Conservation (phyloP, 2,113 vertebrate genomes). For the Tinamus guttatus region DNA sequence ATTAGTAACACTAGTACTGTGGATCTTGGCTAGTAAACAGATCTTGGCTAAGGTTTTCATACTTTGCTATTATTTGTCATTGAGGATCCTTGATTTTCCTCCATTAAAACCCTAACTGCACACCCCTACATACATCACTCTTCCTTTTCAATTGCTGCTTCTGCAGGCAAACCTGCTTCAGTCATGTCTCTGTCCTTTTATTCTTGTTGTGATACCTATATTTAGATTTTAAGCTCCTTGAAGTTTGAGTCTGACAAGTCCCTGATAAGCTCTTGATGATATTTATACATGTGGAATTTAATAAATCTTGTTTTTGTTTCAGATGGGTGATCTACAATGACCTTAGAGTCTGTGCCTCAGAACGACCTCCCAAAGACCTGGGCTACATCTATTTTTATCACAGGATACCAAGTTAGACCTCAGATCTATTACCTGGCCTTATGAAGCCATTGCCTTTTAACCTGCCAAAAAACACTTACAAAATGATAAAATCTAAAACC, state of each 20-base stretch:
- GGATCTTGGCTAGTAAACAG: background rate
- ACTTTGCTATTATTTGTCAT: background rate
- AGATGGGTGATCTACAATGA: conserved; percentile 99
- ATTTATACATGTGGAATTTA: background rate
- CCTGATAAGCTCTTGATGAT: background rate
- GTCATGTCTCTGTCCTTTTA: background rate
- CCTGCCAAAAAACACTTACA: conserved; percentile 64
- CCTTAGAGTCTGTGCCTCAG: conserved; percentile 97
- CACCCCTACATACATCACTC: background rate
- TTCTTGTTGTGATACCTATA: background rate
- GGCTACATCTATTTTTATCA: conserved; percentile 99
- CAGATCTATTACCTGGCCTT: conserved; percentile 52
- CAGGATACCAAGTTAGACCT: conserved; percentile 89
- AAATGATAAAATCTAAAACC: conserved; percentile 43
- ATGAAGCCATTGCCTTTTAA: conserved; percentile 81
- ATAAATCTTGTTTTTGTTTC: conserved; percentile 66
- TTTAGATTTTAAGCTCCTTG: background rate
- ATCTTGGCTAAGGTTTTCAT: background rate
- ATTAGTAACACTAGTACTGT: background rate
- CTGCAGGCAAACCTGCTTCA: background rate
- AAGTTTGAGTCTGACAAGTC: background rate
- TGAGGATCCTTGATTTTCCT: background rate
- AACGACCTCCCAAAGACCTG: conserved; percentile 96
- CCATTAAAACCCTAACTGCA: background rate
- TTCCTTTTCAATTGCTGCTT: background rate